A percentile compares a stretch with the other conserved stretches of the same genome.
These are phyloP conservation scores for Malurus splendens DNA, from an alignment of 2,797 vertebrate genomes.

Conservation along the genomic window DNA sequence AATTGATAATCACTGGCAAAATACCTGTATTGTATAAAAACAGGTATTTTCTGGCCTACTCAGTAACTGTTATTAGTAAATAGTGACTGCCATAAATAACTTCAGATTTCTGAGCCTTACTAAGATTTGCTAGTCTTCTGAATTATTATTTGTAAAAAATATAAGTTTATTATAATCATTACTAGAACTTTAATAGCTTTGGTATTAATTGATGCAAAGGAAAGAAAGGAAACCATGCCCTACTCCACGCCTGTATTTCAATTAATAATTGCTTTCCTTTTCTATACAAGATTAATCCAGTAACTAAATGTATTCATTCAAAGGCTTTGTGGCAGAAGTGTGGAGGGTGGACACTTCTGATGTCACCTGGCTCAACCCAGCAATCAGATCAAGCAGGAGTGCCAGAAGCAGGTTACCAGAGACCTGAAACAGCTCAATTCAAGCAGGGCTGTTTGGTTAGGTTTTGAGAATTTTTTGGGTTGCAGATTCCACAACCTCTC, in stretches of 20 bases:
- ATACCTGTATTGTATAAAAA: not conserved
- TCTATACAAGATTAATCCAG: not conserved
- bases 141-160: not conserved
- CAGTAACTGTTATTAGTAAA: not conserved
- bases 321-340: not conserved
- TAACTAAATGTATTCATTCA: not conserved
- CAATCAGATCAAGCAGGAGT: not conserved
- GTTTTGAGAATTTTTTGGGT: not conserved
- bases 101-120: not conserved
- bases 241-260: not conserved
- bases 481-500: not conserved
- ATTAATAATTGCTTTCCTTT: not conserved
- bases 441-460: not conserved
- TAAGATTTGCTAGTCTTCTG: not conserved
- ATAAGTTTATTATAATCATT: not conserved
- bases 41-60: not conserved
- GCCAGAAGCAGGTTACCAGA: not conserved
- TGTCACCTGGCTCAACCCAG: not conserved
- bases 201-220: not conserved
- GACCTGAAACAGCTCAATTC: not conserved
- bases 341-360: not conserved
- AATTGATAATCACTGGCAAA: not conserved
- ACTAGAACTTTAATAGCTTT: not conserved
- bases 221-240: not conserved
- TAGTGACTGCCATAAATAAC: not conserved